A percentile compares a stretch with the other conserved stretches of the same genome.
Evolutionary conservation across 1,140 invertebrate genomes (phyloP).

Genomic region (Zaprionus vittiger): DNA sequence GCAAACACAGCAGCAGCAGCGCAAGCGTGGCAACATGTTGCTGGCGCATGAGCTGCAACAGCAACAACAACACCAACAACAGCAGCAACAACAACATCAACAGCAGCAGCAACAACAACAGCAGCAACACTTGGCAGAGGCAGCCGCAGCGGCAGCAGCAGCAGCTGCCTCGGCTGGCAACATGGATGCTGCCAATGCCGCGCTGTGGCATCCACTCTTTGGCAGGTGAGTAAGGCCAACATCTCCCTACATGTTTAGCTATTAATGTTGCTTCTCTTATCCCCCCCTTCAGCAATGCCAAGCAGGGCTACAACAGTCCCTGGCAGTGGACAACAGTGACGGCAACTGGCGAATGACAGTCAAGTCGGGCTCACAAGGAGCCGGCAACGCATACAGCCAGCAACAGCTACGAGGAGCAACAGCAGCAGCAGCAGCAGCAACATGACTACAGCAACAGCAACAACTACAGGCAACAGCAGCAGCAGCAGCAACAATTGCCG

Average conservation of each 20-base stretch:
- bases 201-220: conserved; percentile 89
- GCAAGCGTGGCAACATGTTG: conserved; percentile 61
- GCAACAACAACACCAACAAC: conserved; percentile 59
- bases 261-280: no score
- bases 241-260: no score
- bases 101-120: conserved; percentile 51
- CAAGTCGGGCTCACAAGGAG: conserved; percentile 84
- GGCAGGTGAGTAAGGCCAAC: conserved; percentile 84
- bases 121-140: conserved; percentile 50
- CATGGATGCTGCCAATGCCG: conserved; percentile 85
- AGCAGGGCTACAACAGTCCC: conserved; percentile 85
- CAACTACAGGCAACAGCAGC: conserved; percentile 43
- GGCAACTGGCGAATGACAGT: conserved; percentile 86
- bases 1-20: conserved; percentile 36
- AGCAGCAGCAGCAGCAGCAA: conserved; percentile 31
- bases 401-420: conserved; percentile 56
- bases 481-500: conserved; percentile 51
- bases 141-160: conserved; percentile 55
- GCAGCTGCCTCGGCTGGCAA: conserved; percentile 38
- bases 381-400: conserved; percentile 60
- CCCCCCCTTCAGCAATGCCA: conserved; percentile 78
- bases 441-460: conserved; percentile 41
- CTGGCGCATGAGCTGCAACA: conserved; percentile 57
- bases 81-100: conserved; percentile 41
- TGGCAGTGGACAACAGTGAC: conserved; percentile 86